Evolutionary conservation across 2,113 vertebrate species (phyloP).

Genomic region (Engystomops pustulosus): DNA sequence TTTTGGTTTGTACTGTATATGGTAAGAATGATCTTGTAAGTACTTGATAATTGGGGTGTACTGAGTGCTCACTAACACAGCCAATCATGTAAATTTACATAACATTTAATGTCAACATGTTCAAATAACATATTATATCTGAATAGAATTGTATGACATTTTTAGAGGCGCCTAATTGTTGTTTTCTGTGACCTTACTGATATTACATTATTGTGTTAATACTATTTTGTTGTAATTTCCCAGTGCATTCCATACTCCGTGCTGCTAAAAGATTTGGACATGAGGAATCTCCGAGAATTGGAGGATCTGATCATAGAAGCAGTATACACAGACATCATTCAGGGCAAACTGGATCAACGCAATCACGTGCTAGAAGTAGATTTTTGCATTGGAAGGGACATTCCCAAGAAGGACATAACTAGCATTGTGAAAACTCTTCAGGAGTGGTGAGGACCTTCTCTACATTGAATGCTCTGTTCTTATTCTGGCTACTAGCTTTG

Average conservation of each 20-base stretch:
- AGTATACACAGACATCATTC: constrained; percentile 98
- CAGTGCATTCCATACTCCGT: constrained; percentile 95
- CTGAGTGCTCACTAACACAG: too few species aligned
- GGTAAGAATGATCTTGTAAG: too few species aligned
- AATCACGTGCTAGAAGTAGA: constrained; percentile 95
- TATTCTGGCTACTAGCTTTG: not conserved
- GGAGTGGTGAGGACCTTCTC: constrained; percentile 76
- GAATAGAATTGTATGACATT: too few species aligned
- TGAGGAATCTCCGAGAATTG: constrained; percentile 95
- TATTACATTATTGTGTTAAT: not conserved
- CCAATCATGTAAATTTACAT: too few species aligned
- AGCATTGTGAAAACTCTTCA: constrained; percentile 80
- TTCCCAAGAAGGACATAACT: constrained; percentile 78
- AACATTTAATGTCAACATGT: too few species aligned
- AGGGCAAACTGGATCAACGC: constrained; percentile 96
- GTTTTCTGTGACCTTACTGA: not conserved
- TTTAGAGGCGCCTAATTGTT: too few species aligned
- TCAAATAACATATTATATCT: too few species aligned
- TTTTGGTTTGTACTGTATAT: too few species aligned
- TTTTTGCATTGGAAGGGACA: constrained; percentile 82
- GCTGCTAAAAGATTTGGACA: constrained; percentile 94
- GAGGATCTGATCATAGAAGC: constrained; percentile 98
- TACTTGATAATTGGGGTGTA: too few species aligned
- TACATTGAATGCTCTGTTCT: not conserved
- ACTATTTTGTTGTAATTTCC: constrained; percentile 47